A percentile compares a stretch with the other conserved stretches of the same genome.
Conservation (phyloP, 1,140 invertebrate genomes). For the Sminthurides bifidus region DNA sequence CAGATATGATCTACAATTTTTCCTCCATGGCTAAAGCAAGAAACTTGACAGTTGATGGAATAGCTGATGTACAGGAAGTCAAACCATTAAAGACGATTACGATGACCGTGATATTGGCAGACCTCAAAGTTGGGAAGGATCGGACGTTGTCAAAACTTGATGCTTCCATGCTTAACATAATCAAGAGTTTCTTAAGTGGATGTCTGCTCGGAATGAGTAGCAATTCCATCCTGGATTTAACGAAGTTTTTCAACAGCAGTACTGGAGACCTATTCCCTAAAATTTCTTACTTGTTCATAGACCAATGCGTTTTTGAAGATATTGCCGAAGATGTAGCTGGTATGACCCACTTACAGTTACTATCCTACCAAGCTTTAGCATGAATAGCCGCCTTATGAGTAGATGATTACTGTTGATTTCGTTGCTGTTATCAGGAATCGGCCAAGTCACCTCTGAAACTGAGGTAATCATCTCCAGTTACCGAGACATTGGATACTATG, state of each 20-base stretch:
- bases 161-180: no score
- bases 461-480: slow-evolving; percentile 1
- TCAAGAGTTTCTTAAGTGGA: no score
- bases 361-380: background rate
- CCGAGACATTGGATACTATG: slow-evolving; percentile 7
- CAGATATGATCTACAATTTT: no score
- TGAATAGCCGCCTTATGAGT: background rate
- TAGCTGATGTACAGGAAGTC: no score
- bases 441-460: slow-evolving; percentile 1
- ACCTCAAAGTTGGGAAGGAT: slow-evolving; percentile 1
- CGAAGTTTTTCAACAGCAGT: no score
- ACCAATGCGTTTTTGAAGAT: slow-evolving; percentile 5
- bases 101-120: slow-evolving; percentile 24
- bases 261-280: background rate
- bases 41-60: no score
- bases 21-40: no score
- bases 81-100: no score
- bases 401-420: background rate
- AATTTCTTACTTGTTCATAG: slow-evolving; percentile 4
- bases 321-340: background rate
- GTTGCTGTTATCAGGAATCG: background rate
- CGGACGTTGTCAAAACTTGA: no score
- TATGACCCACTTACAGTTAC: background rate
- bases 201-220: no score
- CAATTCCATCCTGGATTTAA: no score